Evolutionary conservation across 2,888 invertebrate species (phyloP), one percentile per base, ranked within the genome.

Genomic region (Sphinx pinastri): DNA sequence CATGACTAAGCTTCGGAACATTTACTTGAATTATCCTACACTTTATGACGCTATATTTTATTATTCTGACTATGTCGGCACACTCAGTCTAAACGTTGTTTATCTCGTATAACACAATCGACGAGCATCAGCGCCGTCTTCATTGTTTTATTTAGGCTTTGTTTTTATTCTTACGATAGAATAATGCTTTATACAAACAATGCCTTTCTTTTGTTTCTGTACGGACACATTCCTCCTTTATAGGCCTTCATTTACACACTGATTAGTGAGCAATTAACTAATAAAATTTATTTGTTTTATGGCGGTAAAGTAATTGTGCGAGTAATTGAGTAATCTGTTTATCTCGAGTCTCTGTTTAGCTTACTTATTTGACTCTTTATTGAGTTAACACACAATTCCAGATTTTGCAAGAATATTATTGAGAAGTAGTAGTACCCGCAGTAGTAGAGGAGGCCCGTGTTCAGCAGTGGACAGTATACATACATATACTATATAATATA

Each of bases 81-180:
- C 25, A 25, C 25, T 25, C 25, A 25, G 73, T 72, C 72, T 74
- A 72, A 71, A 68, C 68, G 66, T 38, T 77, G 74, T 75, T 77
- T 75, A 73, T 73, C 69, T 67, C 67, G 47, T 68, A 72, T 13
- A 59, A 51, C 25, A 77, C 76, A 76, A 77, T 76, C 70, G 73
- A 68, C 55, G 59, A 57, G 70, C 74, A 76, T 75, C 74, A 73
- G n/a, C 57, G 72, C 73, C 67, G 31, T 67, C 14, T 70, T 77
- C 72, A 79, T 81, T 81, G 81, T 80, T 79, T 75, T 73, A 73
- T 71, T 72, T 72, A 72, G 31, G 71, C 60, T 69, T 67, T 51
- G 57, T 60, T 73, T 57, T 63, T 70, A 72, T 69, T 68, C 60
- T 58, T 74, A 52, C 55, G 59, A 68, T 58, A 68, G 58, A 31